Evolutionary conservation across 53 echinoderm and acorn worm genomes (phyloP), one percentile per base, ranked within the genome.

Genomic region (Luidia sarsii): DNA sequence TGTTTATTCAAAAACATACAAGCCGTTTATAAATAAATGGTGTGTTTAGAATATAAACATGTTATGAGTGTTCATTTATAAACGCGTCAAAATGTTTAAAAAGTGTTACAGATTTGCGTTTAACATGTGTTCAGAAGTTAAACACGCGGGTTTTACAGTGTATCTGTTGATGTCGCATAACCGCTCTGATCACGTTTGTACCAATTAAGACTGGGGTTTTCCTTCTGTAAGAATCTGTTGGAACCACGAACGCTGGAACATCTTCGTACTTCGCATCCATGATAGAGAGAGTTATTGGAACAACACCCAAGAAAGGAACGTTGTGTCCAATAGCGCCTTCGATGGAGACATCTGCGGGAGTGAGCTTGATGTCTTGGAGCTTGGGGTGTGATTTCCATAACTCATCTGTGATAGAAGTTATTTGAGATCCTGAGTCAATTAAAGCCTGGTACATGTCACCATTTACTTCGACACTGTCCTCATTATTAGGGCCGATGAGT

Each of bases 391-490:
- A 2, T 32, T 69, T 55, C 72, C 71, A 48, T n/a, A 84, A 11
- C 16, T 46, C 64, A 0, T 59, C 62, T 2, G 84, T 60, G 29
- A 84, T 63, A 11, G 84, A 43, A 1, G 84, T 84, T 0, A 84
- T 33, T 50, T 84, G 84, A 11, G 84, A 84, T 1, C 63, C 72
- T 4, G 84, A 84, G 25, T 84, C 72, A 20, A 84, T 62, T 19
- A 84, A 28, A 1, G 84, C 48, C 15, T 14, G 33, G 41, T 39
- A 33, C 2, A 20, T 57, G 6, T 36, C 2, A 57, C 64, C 72
- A 39, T 72, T 48, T 18, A 70, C 46, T 0, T 29, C 57, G 3
- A 83, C 24, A 48, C 43, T 30, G 3, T 43, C 48, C 25, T 67
- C 68, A 18, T 48, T 67, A 31, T 46, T 48, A 9, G 68, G 48